These are phyloP conservation scores for Eulemur rufifrons DNA, from an alignment of 2,113 vertebrate genomes.

Conservation along the genomic window DNA sequence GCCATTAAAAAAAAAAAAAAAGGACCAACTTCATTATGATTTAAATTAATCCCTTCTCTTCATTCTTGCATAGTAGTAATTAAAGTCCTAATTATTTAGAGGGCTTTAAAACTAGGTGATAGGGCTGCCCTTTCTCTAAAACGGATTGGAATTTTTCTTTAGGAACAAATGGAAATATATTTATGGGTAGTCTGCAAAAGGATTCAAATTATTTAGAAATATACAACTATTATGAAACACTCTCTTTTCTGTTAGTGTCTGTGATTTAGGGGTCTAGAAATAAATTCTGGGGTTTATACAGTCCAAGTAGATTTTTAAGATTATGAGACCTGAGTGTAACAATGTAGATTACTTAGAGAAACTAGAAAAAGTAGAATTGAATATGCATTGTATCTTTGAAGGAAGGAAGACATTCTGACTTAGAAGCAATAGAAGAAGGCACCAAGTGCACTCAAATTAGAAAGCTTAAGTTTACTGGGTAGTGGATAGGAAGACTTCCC, in stretches of 20 bases:
- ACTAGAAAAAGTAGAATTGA: neutral
- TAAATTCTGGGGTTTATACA: slow-evolving; percentile 5
- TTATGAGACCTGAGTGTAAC: neutral
- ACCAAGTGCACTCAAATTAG: neutral
- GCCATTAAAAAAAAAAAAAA: neutral
- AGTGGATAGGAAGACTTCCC: neutral
- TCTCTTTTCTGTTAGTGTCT: slow-evolving; percentile 14
- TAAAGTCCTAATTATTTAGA: slow-evolving; percentile 52
- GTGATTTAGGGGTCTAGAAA: neutral
- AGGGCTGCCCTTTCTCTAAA: neutral
- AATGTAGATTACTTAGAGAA: neutral
- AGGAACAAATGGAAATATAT: slow-evolving; percentile 3
- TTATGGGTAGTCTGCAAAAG: slow-evolving; percentile 27
- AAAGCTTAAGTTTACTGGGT: neutral
- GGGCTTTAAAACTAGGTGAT: neutral
- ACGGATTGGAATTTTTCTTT: slow-evolving; percentile 25
- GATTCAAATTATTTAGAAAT: slow-evolving; percentile 51
- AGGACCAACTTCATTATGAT: slow-evolving; percentile 55
- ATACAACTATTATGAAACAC: neutral
- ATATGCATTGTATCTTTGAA: slow-evolving; percentile 18
- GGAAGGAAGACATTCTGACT: slow-evolving; percentile 21
- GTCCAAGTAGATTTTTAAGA: neutral
- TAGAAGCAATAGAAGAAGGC: neutral
- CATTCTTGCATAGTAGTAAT: slow-evolving; percentile 44
- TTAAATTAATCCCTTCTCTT: slow-evolving; percentile 68